phyloP scores from a whole-genome alignment of 2,888 invertebrate species.

The Cyclophora punctaria region DNA sequence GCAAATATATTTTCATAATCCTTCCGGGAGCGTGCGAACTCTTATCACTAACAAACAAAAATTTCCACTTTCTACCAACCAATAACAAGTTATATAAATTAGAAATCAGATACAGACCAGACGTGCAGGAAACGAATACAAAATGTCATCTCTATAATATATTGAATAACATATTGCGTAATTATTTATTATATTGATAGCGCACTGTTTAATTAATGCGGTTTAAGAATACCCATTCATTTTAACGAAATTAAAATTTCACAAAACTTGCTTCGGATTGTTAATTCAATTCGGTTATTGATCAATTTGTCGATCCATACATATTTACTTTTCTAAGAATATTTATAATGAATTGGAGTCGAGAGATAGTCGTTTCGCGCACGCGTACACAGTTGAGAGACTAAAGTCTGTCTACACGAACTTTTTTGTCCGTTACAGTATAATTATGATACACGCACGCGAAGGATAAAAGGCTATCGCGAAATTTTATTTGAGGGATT shows the following conservation, averaged over 20 bases:
- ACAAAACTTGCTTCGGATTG: not conserved
- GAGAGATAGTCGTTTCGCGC: too few relatives aligned
- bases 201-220: too few relatives aligned
- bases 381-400: too few relatives aligned
- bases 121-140: conserved; percentile 5
- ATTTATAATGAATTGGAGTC: too few relatives aligned
- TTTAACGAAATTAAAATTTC: not conserved
- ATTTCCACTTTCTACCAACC: conserved; percentile 9
- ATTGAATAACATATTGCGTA: conserved; percentile 5
- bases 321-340: too few relatives aligned
- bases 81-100: conserved; percentile 17
- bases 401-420: too few relatives aligned
- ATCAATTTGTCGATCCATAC: not conserved
- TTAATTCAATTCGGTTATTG: not conserved
- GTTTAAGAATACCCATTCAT: not conserved
- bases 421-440: too few relatives aligned
- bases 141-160: conserved; percentile 9
- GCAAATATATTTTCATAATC: too few relatives aligned
- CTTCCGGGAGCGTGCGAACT: not conserved
- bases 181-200: not conserved
- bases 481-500: too few relatives aligned
- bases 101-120: conserved; percentile 12
- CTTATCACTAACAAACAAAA: not conserved
- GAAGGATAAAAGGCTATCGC: too few relatives aligned
- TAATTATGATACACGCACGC: too few relatives aligned